Percentiles rank a stretch among this genome's conserved stretches.
Conservation (phyloP, 2,888 invertebrate species). For the Rhagonycha lutea region DNA sequence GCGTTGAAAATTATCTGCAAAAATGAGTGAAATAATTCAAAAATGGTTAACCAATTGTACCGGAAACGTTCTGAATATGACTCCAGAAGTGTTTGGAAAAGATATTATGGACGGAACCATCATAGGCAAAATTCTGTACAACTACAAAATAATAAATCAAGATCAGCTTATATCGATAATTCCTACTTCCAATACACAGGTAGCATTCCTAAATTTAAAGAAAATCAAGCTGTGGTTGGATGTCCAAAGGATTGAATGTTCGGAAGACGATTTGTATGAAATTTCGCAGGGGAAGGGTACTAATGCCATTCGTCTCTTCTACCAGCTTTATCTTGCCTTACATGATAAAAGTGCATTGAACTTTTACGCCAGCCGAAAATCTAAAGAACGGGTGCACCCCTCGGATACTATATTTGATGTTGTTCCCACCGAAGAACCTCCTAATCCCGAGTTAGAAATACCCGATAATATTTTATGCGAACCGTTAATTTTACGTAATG, state of each 20-base stretch:
- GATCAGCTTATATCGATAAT: constrained; percentile 59
- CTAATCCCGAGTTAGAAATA: constrained; percentile 8
- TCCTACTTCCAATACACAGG: constrained; percentile 38
- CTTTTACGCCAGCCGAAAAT: constrained; percentile 58
- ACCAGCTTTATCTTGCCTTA: constrained; percentile 64
- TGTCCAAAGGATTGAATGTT: constrained; percentile 56
- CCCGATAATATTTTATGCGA: constrained; percentile 12
- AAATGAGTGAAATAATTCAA: constrained; percentile 64
- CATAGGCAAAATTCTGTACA: constrained; percentile 60
- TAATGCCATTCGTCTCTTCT: constrained; percentile 61
- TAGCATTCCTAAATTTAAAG: constrained; percentile 56
- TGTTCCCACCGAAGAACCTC: constrained; percentile 23
- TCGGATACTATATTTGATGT: constrained; percentile 52
- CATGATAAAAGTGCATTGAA: constrained; percentile 62
- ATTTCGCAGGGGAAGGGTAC: constrained; percentile 60
- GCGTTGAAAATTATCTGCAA: constrained; percentile 1
- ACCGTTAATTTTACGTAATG: constrained; percentile 30
- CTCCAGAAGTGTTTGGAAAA: constrained; percentile 60
- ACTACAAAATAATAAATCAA: constrained; percentile 63
- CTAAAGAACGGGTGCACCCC: constrained; percentile 42
- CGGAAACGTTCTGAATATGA: constrained; percentile 60
- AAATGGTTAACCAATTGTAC: constrained; percentile 64
- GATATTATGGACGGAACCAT: constrained; percentile 64
- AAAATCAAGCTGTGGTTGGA: constrained; percentile 60
- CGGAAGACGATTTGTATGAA: constrained; percentile 55